phyloP scores from a whole-genome alignment of 2,113 vertebrate genomes.

The Poecilia latipinna region DNA sequence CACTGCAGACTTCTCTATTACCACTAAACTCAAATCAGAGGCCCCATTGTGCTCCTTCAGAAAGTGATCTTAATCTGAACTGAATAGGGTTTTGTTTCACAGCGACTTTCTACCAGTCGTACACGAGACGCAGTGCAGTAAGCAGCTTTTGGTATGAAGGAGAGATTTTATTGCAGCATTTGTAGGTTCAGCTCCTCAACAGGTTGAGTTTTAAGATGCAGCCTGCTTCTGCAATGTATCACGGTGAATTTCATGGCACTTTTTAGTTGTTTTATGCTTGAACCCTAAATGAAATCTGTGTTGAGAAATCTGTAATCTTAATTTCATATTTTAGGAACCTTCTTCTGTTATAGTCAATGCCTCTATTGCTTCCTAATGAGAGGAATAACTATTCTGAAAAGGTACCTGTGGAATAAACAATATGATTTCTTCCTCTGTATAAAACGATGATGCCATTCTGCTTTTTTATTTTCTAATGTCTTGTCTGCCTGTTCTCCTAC shows the following conservation, averaged over 20 bases:
- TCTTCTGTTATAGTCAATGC: neutral
- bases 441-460: no score
- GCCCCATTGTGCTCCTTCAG: conserved; percentile 66
- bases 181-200: conserved; percentile 23
- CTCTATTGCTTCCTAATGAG: conserved; percentile 31
- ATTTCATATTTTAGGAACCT: conserved; percentile 19
- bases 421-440: no score
- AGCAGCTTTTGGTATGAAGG: conserved; percentile 42
- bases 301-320: conserved; percentile 20
- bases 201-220: conserved; percentile 33
- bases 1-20: conserved; percentile 67
- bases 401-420: conserved; percentile 30
- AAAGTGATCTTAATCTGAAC: conserved; percentile 77
- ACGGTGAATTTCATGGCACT: no score
- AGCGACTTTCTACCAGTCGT: conserved; percentile 61
- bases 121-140: conserved; percentile 51
- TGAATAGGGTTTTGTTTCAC: conserved; percentile 73
- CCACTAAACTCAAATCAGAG: conserved; percentile 65
- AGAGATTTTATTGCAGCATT: conserved; percentile 36
- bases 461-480: no score
- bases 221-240: no score
- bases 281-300: conserved; percentile 23
- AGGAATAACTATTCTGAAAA: conserved; percentile 43
- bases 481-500: no score
- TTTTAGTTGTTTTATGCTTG: conserved; percentile 31